Base-by-base conservation (phyloP, 2,797 vertebrate species). In the Amniataba percoides region DNA sequence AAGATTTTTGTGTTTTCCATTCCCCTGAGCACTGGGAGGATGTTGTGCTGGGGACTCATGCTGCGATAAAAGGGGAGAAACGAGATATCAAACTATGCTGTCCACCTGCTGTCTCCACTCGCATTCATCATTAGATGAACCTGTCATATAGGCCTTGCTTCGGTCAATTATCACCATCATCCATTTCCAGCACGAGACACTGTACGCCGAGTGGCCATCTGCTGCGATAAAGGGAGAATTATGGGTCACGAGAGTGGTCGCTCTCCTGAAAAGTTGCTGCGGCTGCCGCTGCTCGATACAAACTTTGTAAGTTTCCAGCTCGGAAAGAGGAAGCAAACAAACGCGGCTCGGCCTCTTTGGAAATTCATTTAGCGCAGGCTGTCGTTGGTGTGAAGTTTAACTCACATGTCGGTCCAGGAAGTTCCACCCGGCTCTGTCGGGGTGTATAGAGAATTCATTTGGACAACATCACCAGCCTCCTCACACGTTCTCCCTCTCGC, bases 11-110 rank as follows among this genome's bases (percentile, higher is more conserved):
- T 88, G 84, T 89, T 93, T 91, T 89, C 77, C 78, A 66, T 91
- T 93, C 90, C 88, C 91, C 75, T 73, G 89, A 92, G 94, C 85
- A 85, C 87, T 73, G 71, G 76, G 61, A 66, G 78, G 81, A 85
- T 88, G 89, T 85, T 88, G 86, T 78, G 86, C 85, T 57, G 76
- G 63, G 83, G 71, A 83, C 65, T 68, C 92, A 87, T 34, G 88
- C 94, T 94, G 94, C 89, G 95, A 95, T 94, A 90, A 95, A 95
- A 94, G 90, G 82, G 82, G 83, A 88, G 87, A 89, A 85, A 92
- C 75, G 78, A 88, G 90, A 91, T 91, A 93, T 93, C 93, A 93
- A 91, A 90, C 92, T 77, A 88, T 87, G 90, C 87, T 79, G 84
- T 94, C 90, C 94, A 95, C 94, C 93, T 94, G 92, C 91, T 90